Percentiles rank a stretch among this genome's conserved stretches.
These are phyloP conservation scores for Drosophila rufa DNA, from an alignment of 1,140 invertebrate species.

Conservation along the genomic window DNA sequence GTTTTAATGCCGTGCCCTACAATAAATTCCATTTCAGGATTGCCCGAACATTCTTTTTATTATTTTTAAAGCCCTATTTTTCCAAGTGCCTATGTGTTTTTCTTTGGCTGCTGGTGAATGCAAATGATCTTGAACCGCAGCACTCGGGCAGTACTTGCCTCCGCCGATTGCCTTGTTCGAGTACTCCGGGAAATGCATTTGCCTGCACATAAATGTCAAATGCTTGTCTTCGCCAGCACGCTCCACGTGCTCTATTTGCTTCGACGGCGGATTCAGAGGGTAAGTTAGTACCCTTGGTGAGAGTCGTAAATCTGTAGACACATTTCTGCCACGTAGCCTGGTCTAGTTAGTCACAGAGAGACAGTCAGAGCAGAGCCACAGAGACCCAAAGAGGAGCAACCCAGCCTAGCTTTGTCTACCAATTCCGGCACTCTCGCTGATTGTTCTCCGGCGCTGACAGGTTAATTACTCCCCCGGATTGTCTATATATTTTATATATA, in stretches of 20 bases:
- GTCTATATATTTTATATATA: slow-evolving; percentile 1
- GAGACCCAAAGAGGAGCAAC: slow-evolving; percentile 4
- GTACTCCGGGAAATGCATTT: slow-evolving; percentile 68
- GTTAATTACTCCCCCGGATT: slow-evolving; percentile 56
- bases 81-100: slow-evolving; percentile 18
- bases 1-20: neutral
- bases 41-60: neutral
- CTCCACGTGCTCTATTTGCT: slow-evolving; percentile 46
- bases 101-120: slow-evolving; percentile 48
- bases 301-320: slow-evolving; percentile 75
- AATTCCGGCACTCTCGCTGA: slow-evolving; percentile 53
- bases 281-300: slow-evolving; percentile 21
- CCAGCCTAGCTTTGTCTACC: slow-evolving; percentile 24
- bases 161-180: slow-evolving; percentile 31
- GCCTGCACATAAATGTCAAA: slow-evolving; percentile 80
- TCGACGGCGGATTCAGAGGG: slow-evolving; percentile 3
- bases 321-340: slow-evolving; percentile 26
- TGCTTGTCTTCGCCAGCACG: slow-evolving; percentile 74
- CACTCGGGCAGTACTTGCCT: slow-evolving; percentile 40
- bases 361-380: slow-evolving; percentile 12
- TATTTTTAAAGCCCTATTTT: slow-evolving; percentile 9
- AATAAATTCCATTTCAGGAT: no score
- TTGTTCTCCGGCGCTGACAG: slow-evolving; percentile 73
- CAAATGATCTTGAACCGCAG: slow-evolving; percentile 77
- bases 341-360: slow-evolving; percentile 42